Evolutionary conservation across 1,140 invertebrate genomes (phyloP).

Genomic region (Alviniconcha marisindica): DNA sequence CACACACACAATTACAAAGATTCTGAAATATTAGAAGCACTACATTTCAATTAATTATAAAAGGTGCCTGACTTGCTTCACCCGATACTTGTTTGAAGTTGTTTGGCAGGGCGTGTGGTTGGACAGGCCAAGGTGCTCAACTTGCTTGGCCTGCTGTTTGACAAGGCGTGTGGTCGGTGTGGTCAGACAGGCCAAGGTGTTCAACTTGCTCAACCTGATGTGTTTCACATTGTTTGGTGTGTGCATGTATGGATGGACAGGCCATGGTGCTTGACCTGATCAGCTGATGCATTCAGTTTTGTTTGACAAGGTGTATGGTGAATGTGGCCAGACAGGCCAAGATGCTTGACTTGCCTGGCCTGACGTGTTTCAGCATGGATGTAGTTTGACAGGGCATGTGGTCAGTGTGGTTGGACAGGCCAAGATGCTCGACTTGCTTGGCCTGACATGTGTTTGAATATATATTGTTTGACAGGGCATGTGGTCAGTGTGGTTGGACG

Average conservation of each 20-base stretch:
- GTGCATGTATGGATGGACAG: too few relatives aligned
- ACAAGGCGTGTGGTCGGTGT: constrained; percentile 84
- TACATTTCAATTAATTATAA: background rate
- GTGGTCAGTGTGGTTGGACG: constrained; percentile 85
- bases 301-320: too few relatives aligned
- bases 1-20: too few relatives aligned
- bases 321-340: too few relatives aligned
- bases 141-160: constrained; percentile 52
- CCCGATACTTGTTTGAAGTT: too few relatives aligned
- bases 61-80: constrained; percentile 87
- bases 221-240: too few relatives aligned
- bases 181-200: constrained; percentile 84
- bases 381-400: constrained; percentile 81
- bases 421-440: background rate
- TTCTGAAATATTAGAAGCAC: too few relatives aligned
- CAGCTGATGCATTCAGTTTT: too few relatives aligned
- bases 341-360: constrained; percentile 86
- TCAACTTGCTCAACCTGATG: constrained; percentile 88
- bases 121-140: constrained; percentile 80
- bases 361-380: too few relatives aligned
- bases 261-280: constrained; percentile 86
- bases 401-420: constrained; percentile 85
- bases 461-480: constrained; percentile 79
- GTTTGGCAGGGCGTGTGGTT: constrained; percentile 80
- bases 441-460: too few relatives aligned